These are phyloP conservation scores for Palythoa caribaeorum DNA, from an alignment of 92 coral and sea anemone species.

Conservation along the genomic window DNA sequence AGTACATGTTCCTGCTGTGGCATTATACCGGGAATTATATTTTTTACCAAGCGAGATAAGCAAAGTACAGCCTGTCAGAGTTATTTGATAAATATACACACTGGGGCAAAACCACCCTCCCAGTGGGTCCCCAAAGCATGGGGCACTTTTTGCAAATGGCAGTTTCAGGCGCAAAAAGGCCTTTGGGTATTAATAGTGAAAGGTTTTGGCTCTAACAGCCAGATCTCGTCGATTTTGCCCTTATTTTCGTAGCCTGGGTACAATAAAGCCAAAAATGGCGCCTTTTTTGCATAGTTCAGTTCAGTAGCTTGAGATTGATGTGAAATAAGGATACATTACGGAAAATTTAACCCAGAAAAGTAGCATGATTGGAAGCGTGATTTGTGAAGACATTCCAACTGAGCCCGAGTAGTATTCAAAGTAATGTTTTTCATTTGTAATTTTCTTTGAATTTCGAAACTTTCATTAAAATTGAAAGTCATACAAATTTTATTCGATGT, in stretches of 20 bases:
- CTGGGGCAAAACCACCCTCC: not conserved
- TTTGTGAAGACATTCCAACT: not conserved
- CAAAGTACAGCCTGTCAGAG: too few species aligned
- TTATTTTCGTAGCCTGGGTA: not conserved
- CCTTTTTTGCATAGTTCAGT: not conserved
- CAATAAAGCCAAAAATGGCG: not conserved
- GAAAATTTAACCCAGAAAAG: not conserved
- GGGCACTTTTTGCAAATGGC: not conserved
- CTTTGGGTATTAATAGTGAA: not conserved
- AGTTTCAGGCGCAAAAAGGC: not conserved
- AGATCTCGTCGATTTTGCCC: not conserved
- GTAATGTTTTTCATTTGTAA: not conserved
- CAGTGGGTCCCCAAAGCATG: not conserved
- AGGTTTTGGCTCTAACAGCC: not conserved
- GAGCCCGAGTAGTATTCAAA: not conserved
- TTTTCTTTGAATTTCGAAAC: not conserved
- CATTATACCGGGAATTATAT: too few species aligned
- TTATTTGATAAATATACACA: not conserved
- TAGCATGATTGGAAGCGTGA: not conserved
- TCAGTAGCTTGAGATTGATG: not conserved
- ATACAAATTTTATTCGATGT: conserved; percentile 30
- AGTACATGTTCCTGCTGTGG: too few species aligned
- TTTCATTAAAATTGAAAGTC: conserved; percentile 48
- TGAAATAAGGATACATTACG: not conserved
- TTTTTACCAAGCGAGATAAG: too few species aligned